Percentiles rank a stretch among this genome's conserved stretches.
Conservation (phyloP, 2,888 invertebrate genomes). For the Hydroisotoma schaefferi region DNA sequence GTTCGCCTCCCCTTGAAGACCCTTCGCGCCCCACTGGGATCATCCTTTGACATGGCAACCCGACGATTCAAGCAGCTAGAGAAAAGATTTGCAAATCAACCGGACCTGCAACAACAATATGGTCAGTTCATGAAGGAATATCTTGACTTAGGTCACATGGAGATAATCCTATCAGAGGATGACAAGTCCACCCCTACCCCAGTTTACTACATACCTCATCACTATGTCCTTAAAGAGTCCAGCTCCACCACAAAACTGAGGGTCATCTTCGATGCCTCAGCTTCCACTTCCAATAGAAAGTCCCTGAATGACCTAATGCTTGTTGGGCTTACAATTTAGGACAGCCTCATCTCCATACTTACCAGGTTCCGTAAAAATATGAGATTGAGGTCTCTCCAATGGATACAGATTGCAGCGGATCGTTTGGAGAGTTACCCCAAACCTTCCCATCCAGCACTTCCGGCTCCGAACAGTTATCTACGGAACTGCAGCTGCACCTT, state of each 20-base stretch:
- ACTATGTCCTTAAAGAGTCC: slow-evolving; percentile 24
- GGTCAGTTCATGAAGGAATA: slow-evolving; percentile 23
- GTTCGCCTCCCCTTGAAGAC: slow-evolving; percentile 3
- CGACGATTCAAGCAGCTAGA: slow-evolving; percentile 11
- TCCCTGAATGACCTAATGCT: slow-evolving; percentile 50
- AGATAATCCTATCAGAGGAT: not conserved
- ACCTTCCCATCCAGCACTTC: slow-evolving; percentile 33
- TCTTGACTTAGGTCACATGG: slow-evolving; percentile 18
- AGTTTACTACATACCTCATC: slow-evolving; percentile 38
- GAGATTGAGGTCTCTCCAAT: slow-evolving; percentile 47
- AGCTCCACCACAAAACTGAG: slow-evolving; percentile 33
- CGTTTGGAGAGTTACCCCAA: slow-evolving; percentile 49
- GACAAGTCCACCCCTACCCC: too few species aligned
- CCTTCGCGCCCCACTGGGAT: not conserved
- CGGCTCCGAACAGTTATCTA: slow-evolving; percentile 50
- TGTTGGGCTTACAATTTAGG: slow-evolving; percentile 50
- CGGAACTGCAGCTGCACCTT: slow-evolving; percentile 50
- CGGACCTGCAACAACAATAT: slow-evolving; percentile 7
- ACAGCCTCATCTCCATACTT: slow-evolving; percentile 50
- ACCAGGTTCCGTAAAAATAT: slow-evolving; percentile 51
- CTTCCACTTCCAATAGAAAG: slow-evolving; percentile 13
- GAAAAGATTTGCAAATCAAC: slow-evolving; percentile 2
- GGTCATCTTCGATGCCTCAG: slow-evolving; percentile 35
- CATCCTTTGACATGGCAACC: not conserved
- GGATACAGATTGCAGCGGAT: slow-evolving; percentile 50